Evolutionary conservation across 2,888 invertebrate species (phyloP), one percentile per base, ranked within the genome.

Genomic region (Parnassius apollo): DNA sequence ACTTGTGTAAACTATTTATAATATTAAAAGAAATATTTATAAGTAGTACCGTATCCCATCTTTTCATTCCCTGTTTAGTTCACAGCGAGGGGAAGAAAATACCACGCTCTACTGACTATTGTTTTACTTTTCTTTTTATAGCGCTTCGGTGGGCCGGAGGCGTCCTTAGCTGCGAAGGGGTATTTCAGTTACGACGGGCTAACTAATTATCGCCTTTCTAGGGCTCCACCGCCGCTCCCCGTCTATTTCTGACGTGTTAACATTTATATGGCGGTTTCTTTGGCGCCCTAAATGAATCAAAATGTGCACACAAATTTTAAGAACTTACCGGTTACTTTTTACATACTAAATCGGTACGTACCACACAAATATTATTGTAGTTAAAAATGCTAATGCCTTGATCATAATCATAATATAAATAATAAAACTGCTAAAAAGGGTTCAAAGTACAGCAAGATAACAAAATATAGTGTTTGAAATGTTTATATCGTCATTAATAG

Each of bases 91-190:
- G 73, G 70, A 67, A 70, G 62, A 60, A 69, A 68, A 68, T 71
- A 71, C 69, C 75, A 66, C 77, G 82, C 77, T 81, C 72, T 71
- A 78, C 76, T 85, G 85, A 83, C 83, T 85, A 85, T 85, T 86
- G 86, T 86, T 87, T 86, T 82, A 88, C 76, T 85, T 81, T 76
- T 83, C 80, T 84, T 86, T 87, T 87, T 86, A 86, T 82, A 75
- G 79, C 77, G 48, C 64, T 46, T 56, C 66, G 64, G 62, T 64
- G 56, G 63, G 65, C 54, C 51, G 61, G 59, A 59, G 56, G 52
- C 60, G 56, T 59, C 56, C 58, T 57, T 56, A 63, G 56, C 46
- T 54, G 35, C 60, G 57, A 64, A 64, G 64, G 66, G 62, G 62
- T 62, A 61, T 64, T 60, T 68, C 61, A 57, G 64, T 62, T 59